Evolutionary conservation across 2,888 invertebrate genomes (phyloP).

Genomic region (Sycophila texana): DNA sequence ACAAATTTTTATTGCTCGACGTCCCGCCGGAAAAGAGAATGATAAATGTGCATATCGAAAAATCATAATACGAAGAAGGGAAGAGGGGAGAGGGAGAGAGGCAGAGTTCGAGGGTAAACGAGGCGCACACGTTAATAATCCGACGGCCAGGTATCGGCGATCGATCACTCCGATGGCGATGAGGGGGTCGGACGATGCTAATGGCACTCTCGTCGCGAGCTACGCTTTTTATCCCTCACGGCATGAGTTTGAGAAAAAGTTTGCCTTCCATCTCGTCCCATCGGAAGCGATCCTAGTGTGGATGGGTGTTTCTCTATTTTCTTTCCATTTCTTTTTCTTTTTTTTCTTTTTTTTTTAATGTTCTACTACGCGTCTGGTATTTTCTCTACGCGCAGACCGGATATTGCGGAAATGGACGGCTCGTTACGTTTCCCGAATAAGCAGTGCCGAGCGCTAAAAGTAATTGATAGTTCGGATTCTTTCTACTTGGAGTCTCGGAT

Average conservation of each 20-base stretch:
- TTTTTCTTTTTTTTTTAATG: neutral
- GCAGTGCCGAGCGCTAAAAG: neutral
- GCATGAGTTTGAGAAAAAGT: constrained; percentile 33
- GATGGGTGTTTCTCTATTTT: too few species aligned
- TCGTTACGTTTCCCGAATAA: constrained; percentile 2
- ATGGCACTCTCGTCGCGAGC: constrained; percentile 45
- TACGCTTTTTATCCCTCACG: constrained; percentile 12
- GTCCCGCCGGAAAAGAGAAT: neutral
- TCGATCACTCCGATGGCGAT: constrained; percentile 38
- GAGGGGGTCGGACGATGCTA: constrained; percentile 34
- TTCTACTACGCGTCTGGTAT: neutral
- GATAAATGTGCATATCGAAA: constrained; percentile 48
- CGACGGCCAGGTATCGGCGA: constrained; percentile 36
- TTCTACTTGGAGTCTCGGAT: too few species aligned
- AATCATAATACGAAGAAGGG: constrained; percentile 41
- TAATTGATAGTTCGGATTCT: too few species aligned
- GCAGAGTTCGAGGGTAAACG: constrained; percentile 1
- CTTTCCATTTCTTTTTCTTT: too few species aligned
- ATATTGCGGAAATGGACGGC: neutral
- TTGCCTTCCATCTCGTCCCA: constrained; percentile 23
- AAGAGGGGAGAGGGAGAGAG: constrained; percentile 16
- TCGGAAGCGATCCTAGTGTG: too few species aligned
- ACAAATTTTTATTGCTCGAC: constrained; percentile 45
- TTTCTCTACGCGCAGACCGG: neutral
- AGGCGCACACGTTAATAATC: constrained; percentile 46